phyloP scores from a whole-genome alignment of 2,113 vertebrate genomes.

The Siphamia tubifer region DNA sequence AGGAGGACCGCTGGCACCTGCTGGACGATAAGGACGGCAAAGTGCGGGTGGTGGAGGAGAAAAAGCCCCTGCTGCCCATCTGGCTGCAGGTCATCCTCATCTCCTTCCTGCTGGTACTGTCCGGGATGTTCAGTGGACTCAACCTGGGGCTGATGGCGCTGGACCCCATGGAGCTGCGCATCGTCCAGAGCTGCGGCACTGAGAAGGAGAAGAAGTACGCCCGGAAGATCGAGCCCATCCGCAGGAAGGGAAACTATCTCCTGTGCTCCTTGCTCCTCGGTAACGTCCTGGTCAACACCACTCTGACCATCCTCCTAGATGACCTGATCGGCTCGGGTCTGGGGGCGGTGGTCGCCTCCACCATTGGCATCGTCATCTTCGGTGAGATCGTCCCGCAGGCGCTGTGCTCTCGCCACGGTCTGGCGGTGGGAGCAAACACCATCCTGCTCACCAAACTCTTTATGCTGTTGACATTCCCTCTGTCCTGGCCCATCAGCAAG shows the following conservation, averaged over 20 bases:
- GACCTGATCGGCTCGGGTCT: constrained; percentile 89
- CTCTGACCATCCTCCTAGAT: constrained; percentile 95
- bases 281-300: constrained; percentile 96
- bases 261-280: constrained; percentile 94
- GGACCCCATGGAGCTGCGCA: constrained; percentile 98
- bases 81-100: constrained; percentile 90
- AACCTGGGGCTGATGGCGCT: constrained; percentile 96
- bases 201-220: constrained; percentile 92
- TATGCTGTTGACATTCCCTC: constrained; percentile 93
- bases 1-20: constrained; percentile 78
- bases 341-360: constrained; percentile 88
- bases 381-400: constrained; percentile 96
- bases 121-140: constrained; percentile 97
- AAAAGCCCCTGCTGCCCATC: constrained; percentile 82
- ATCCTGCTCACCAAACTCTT: constrained; percentile 91
- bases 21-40: constrained; percentile 78
- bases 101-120: constrained; percentile 82
- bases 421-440: constrained; percentile 95
- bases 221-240: constrained; percentile 90
- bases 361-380: constrained; percentile 94
- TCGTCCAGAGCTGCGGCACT: constrained; percentile 94
- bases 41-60: constrained; percentile 86
- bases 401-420: constrained; percentile 91
- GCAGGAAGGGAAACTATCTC: constrained; percentile 92
- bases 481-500: constrained; percentile 94